Conservation (phyloP, 2,888 invertebrate genomes). For the Tanytarsus gracilentus region DNA sequence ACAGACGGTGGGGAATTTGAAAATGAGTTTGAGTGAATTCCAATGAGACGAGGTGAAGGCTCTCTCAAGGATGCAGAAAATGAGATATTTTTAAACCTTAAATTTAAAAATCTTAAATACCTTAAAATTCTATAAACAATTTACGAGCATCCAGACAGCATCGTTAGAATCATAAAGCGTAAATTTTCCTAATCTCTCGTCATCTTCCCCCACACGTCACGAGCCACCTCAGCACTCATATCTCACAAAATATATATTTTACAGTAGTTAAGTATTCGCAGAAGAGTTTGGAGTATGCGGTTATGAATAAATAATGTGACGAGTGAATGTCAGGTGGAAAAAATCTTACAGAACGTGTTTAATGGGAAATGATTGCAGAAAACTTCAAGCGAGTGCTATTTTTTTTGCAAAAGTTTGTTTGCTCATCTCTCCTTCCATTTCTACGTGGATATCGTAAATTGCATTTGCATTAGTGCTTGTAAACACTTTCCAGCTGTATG, state of each 20-base stretch:
- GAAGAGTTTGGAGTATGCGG: not conserved
- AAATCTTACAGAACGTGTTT: slow-evolving; percentile 10
- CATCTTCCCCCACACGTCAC: too few species aligned
- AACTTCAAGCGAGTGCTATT: not conserved
- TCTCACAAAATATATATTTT: not conserved
- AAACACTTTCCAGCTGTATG: not conserved
- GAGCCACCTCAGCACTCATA: not conserved
- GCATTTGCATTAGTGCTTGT: too few species aligned
- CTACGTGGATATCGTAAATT: not conserved
- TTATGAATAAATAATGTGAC: slow-evolving; percentile 12
- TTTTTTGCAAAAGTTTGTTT: not conserved
- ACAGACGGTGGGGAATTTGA: too few species aligned
- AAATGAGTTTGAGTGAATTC: too few species aligned
- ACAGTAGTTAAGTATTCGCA: not conserved
- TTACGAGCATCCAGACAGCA: too few species aligned
- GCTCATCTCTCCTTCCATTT: not conserved
- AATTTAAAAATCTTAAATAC: too few species aligned
- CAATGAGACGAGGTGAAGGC: too few species aligned
- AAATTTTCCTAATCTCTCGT: too few species aligned
- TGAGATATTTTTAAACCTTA: too few species aligned
- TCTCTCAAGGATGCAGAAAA: too few species aligned
- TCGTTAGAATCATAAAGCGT: too few species aligned
- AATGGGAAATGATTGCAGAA: slow-evolving; percentile 7
- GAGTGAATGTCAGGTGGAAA: slow-evolving; percentile 14
- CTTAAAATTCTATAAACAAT: too few species aligned